phyloP scores from a whole-genome alignment of 2,797 vertebrate genomes.

The Periophthalmus magnuspinnatus region DNA sequence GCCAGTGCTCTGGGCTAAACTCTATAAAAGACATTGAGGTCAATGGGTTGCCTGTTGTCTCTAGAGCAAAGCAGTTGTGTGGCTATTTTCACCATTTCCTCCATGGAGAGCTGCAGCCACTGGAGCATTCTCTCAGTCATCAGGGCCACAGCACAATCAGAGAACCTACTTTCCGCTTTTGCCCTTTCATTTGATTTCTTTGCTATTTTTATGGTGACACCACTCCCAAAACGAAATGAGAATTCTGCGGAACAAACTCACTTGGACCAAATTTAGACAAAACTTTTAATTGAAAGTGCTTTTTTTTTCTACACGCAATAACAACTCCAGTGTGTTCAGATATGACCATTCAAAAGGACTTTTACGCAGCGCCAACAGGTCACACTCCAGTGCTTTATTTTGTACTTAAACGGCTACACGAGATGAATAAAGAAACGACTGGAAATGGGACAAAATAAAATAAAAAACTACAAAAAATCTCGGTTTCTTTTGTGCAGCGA shows the following conservation, averaged over 20 bases:
- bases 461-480: neutral
- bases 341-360: neutral
- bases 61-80: slow-evolving; percentile 54
- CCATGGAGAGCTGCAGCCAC: slow-evolving; percentile 57
- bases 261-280: slow-evolving; percentile 7
- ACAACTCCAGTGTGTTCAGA: neutral
- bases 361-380: neutral
- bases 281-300: slow-evolving; percentile 15
- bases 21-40: slow-evolving; percentile 74
- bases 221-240: slow-evolving; percentile 16
- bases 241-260: slow-evolving; percentile 13
- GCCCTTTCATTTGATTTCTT: slow-evolving; percentile 31
- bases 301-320: neutral
- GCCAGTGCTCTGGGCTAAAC: slow-evolving; percentile 66
- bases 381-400: neutral
- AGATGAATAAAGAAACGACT: neutral
- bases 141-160: slow-evolving; percentile 59
- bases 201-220: slow-evolving; percentile 11
- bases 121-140: slow-evolving; percentile 63
- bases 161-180: slow-evolving; percentile 42
- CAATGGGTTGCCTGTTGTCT: slow-evolving; percentile 71
- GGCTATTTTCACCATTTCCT: slow-evolving; percentile 69
- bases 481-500: neutral
- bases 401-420: neutral
- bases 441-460: neutral